phyloP scores from a whole-genome alignment of 2,113 vertebrate genomes.

The Dasyurus viverrinus region DNA sequence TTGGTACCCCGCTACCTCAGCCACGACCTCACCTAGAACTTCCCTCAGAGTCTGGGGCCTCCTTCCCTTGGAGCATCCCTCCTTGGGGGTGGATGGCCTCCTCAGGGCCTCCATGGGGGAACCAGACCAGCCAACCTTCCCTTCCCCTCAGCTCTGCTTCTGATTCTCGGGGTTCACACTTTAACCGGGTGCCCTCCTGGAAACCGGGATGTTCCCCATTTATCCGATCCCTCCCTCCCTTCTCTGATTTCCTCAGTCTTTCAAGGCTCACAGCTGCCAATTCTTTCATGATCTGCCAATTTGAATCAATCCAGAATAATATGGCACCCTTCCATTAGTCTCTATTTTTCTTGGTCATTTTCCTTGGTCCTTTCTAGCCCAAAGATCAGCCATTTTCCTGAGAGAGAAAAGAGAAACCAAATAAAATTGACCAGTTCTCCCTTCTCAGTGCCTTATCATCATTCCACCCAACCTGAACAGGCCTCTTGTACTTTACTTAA shows the following conservation, averaged over 20 bases:
- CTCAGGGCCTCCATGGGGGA: rapidly evolving
- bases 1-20: neutral
- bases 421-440: neutral
- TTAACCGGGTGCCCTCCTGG: neutral
- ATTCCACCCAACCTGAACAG: neutral
- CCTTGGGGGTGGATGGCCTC: no score
- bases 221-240: neutral
- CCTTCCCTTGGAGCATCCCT: neutral
- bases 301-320: neutral
- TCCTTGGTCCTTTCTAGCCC: neutral
- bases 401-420: neutral
- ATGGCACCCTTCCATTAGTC: neutral
- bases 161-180: neutral
- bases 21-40: neutral
- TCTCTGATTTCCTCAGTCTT: neutral
- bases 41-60: neutral
- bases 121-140: neutral
- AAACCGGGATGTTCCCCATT: neutral
- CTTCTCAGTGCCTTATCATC: neutral
- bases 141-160: neutral
- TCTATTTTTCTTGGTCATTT: neutral
- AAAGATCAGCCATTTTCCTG: neutral
- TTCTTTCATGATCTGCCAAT: neutral
- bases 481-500: neutral
- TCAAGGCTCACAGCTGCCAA: neutral